Evolutionary conservation across 1,140 invertebrate species (phyloP), one percentile per base, ranked within the genome.

Genomic region (Mylabris phalerata): DNA sequence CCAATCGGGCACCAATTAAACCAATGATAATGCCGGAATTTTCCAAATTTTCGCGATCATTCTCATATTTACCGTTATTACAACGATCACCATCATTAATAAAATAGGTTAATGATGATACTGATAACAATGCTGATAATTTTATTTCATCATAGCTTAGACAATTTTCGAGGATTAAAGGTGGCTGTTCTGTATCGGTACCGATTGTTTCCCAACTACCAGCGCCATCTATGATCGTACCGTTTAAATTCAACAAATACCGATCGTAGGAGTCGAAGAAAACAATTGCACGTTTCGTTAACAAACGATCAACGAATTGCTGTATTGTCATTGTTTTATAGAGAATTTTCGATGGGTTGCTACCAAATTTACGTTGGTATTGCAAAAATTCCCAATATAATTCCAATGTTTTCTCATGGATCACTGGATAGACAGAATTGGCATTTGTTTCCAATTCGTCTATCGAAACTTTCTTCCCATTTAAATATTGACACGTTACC

Each of bases 311-410:
- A 19, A 82, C 76, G 3, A 83, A 75, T 19, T 81, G 73, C 4
- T 78, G 64, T 13, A 84, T 69, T 1, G 72, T 71, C 78, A 84
- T 79, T 13, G 81, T 71, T 65, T 76, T 76, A 63, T 82, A 83
- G 11, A 82, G 62, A 0, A 71, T 63, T 57, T 78, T 79, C 60
- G 83, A 82, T 13, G 79, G 72, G 2, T 57, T 13, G 6, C 74
- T 79, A 9, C 82, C 82, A 61, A 77, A 73, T 13, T 75, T 70
- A 45, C 78, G 65, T 64, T 79, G 79, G 57, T 73, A 67, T 38
- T 75, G 68, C 4, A 80, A 59, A 70, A 78, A 80, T 46, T 70
- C 62, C 0, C 71, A 71, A 27, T 74, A 73, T 4, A 80, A 59
- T 0, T 75, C 67, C 4, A 79, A 58, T 61, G 71, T 73, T 3